Base-by-base conservation (phyloP, 2,113 vertebrate genomes). In the Natator depressus region DNA sequence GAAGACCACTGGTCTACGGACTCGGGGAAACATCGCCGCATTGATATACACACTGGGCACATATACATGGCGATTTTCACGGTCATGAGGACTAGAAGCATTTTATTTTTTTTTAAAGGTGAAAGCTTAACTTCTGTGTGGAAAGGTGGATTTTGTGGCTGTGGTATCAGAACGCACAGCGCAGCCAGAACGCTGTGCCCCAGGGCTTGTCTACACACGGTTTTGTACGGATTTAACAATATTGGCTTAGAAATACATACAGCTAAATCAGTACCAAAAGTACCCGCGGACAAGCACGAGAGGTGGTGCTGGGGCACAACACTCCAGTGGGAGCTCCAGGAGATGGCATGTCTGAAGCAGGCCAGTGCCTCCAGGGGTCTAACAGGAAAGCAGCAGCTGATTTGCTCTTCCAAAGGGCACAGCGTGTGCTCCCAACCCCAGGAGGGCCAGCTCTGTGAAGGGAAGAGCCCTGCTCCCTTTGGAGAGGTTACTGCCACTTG, bases 371-470 rank as follows among this genome's bases (percentile, higher is more conserved):
- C 29, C 29, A 14, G 29, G 59, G 11, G 5, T 62, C 29, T 31
- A 62, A 62, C 59, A 31, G 29, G 59, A 62, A 62, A 31, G 59
- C 29, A 62, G 59, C 59, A 62, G 55, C 55, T 57, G 55, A 57
- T 25, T 24, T 57, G 9, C 55, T 57, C 55, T 57, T 57, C 55
- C 24, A 57, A 57, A 57, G 24, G 20, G 55, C 49, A n/a, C 69
- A 13, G 55, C 29, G 47, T 0, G 4, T 4, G 49, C 55, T 57
- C n/a, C 8, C 1, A 35, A 62, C 59, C 7, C 16, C 53, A 54
- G 3, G 51, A 47, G 82, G 25, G 5, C n/a, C 84, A 78, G 10
- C 65, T 78, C 5, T 38, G 25, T 57, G 88, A 24, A 79, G 9
- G 29, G 49, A 91, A 51, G 53, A 59, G 72, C 4, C 11, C 31